Evolutionary conservation across 2,113 vertebrate species (phyloP), one percentile per base, ranked within the genome.

Genomic region (Andinoacara biseriatus): DNA sequence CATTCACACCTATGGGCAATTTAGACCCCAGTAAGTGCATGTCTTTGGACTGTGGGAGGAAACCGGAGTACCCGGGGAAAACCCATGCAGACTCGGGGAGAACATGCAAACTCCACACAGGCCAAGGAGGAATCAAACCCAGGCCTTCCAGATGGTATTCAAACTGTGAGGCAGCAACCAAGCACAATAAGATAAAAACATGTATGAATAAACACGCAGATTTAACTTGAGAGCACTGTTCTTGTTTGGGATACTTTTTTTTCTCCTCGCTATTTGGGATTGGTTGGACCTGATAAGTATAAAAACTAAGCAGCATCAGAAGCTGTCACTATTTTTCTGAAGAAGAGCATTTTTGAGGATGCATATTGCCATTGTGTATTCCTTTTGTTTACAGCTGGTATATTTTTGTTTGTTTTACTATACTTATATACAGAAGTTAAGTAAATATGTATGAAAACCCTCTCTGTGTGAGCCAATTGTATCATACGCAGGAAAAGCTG

Each of bases 321-420:
- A n/a, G 62, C 22, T 67, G 43, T 26, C 17, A 10, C 1, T 15
- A 18, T 9, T 67, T 46, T 67, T 46, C 22, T 46, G 40, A 0
- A 46, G 22, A 18, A 67, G 46, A 18, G 2, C 14, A 46, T 46
- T 67, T 67, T 46, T 67, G 26, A 46, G 14, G 8, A 7, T 18
- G 8, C 26, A 22, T 15, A 11, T 46, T 40, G 26, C 63, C 3
- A 46, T 18, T 2, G 0, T 43, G 38, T 46, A 46, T 46, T 46
- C 24, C 46, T 40, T 67, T 67, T 67, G 38, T 67, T 67, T 46
- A 8, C 43, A 67, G 63, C 22, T 67, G 26, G 15, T 67, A 22
- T 67, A 6, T 46, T 2, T 46, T 26, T 67, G 38, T 46, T 46
- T 67, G 22, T 9, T 8, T 67, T 67, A 18, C 38, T 26, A 46